Conservation (phyloP, 2,888 invertebrate species). For the Anorthoa munda region DNA sequence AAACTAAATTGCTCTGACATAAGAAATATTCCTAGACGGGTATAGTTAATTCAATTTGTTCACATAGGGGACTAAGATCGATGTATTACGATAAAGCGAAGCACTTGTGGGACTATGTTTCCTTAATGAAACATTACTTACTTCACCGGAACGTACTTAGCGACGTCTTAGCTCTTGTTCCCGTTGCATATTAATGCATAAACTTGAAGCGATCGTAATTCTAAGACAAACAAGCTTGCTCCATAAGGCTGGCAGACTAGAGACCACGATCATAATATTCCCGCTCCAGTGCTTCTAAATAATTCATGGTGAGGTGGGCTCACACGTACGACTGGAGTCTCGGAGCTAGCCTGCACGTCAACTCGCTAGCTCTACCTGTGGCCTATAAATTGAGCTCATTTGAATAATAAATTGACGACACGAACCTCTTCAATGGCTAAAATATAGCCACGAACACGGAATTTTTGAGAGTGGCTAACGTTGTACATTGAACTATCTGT, state of each 20-base stretch:
- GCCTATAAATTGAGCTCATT: slow-evolving; percentile 69
- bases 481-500: slow-evolving; percentile 34
- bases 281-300: slow-evolving; percentile 74
- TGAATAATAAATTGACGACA: slow-evolving; percentile 67
- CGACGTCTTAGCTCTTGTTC: slow-evolving; percentile 34
- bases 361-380: slow-evolving; percentile 52
- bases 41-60: slow-evolving; percentile 26
- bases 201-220: slow-evolving; percentile 41
- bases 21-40: slow-evolving; percentile 23
- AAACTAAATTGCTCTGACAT: slow-evolving; percentile 33
- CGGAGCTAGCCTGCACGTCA: slow-evolving; percentile 68
- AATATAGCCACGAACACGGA: slow-evolving; percentile 31
- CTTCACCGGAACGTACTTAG: slow-evolving; percentile 50
- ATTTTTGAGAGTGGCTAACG: slow-evolving; percentile 42
- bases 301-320: slow-evolving; percentile 71
- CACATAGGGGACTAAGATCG: slow-evolving; percentile 16
- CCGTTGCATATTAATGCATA: slow-evolving; percentile 59
- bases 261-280: slow-evolving; percentile 75
- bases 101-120: slow-evolving; percentile 33
- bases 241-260: slow-evolving; percentile 46
- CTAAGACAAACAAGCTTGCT: slow-evolving; percentile 55
- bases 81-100: slow-evolving; percentile 23
- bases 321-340: slow-evolving; percentile 65
- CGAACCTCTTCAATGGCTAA: slow-evolving; percentile 46
- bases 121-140: slow-evolving; percentile 59